phyloP scores from a whole-genome alignment of 1,140 invertebrate genomes.

The Whitmania pigra region DNA sequence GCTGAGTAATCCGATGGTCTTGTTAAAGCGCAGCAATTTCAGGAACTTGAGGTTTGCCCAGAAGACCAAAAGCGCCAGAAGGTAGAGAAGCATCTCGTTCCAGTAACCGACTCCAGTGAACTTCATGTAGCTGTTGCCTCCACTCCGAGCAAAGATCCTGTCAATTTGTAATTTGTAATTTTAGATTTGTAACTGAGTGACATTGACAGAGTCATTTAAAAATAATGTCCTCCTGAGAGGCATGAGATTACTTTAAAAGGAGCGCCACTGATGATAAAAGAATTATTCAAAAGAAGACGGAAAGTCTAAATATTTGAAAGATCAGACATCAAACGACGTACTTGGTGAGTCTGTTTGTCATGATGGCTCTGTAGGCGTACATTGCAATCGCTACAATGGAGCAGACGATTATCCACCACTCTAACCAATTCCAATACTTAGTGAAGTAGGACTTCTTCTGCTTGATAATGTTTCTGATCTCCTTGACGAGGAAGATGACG shows the following conservation, averaged over 20 bases:
- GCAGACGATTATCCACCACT: slow-evolving; percentile 38
- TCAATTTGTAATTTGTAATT: too few species aligned
- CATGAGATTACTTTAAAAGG: too few species aligned
- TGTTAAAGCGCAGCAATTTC: slow-evolving; percentile 48
- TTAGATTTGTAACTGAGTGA: too few species aligned
- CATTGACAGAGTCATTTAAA: too few species aligned
- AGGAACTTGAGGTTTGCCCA: slow-evolving; percentile 47
- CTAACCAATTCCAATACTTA: slow-evolving; percentile 44
- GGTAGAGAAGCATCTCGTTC: slow-evolving; percentile 44
- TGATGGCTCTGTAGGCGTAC: slow-evolving; percentile 37
- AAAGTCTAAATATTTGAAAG: too few species aligned
- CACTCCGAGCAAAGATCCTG: slow-evolving; percentile 31
- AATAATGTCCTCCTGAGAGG: too few species aligned
- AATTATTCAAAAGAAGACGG: too few species aligned
- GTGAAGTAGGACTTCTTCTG: slow-evolving; percentile 35
- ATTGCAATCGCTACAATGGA: slow-evolving; percentile 39
- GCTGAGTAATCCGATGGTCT: slow-evolving; percentile 38
- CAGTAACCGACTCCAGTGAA: slow-evolving; percentile 44
- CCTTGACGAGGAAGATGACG: slow-evolving; percentile 45
- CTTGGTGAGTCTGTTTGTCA: slow-evolving; percentile 15
- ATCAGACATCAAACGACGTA: not conserved
- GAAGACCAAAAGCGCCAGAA: slow-evolving; percentile 46
- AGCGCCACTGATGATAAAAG: too few species aligned
- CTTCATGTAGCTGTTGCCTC: slow-evolving; percentile 47
- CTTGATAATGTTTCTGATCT: slow-evolving; percentile 33